phyloP scores from a whole-genome alignment of 2,113 vertebrate genomes.

The Herpetotheres cachinnans region DNA sequence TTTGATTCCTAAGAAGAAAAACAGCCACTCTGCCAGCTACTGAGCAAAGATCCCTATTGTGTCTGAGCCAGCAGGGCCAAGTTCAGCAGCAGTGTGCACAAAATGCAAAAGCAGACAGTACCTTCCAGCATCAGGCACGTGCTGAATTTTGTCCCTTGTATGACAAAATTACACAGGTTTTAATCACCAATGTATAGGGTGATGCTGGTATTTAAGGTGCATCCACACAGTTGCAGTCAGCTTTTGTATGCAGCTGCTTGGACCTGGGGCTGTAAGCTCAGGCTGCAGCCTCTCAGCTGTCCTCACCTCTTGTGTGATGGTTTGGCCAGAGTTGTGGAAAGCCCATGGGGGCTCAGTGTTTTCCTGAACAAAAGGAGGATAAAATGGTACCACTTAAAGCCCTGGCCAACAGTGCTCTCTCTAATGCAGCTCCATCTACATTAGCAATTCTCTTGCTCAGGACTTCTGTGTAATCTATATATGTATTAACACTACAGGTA shows the following conservation, averaged over 20 bases:
- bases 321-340: neutral
- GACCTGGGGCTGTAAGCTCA: neutral
- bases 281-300: neutral
- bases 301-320: rapidly evolving
- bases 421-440: neutral
- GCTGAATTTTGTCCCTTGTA: neutral
- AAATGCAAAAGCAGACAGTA: neutral
- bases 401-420: neutral
- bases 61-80: neutral
- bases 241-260: neutral
- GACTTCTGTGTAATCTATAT: neutral
- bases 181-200: neutral
- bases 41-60: neutral
- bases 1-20: neutral
- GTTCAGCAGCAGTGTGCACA: neutral
- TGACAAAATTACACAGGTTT: neutral
- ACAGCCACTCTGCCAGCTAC: neutral
- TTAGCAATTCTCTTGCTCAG: neutral
- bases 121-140: neutral
- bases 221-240: neutral
- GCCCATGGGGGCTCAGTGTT: neutral
- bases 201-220: neutral
- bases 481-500: neutral
- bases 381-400: neutral
- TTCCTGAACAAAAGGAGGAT: neutral